Evolutionary conservation across 2,888 invertebrate species (phyloP).

Genomic region (Rotaria sp.): DNA sequence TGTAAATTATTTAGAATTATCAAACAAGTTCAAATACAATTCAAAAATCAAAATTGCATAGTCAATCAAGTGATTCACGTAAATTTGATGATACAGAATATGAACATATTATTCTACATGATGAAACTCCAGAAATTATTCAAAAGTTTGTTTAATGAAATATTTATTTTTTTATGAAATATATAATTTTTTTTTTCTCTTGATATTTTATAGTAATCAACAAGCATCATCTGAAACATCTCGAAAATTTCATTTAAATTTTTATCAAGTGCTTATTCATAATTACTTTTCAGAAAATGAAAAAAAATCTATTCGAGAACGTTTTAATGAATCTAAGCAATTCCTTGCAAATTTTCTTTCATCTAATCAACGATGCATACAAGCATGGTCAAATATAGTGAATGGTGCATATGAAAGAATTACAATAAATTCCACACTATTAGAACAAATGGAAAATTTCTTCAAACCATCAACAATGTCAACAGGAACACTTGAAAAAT

Average conservation of each 20-base stretch:
- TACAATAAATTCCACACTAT: neutral
- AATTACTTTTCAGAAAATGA: neutral
- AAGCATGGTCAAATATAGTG: neutral
- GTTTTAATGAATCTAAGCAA: neutral
- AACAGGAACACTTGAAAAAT: neutral
- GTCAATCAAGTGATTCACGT: conserved; percentile 91
- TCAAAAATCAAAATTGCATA: conserved; percentile 93
- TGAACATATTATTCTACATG: conserved; percentile 98
- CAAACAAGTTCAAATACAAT: conserved; percentile 78
- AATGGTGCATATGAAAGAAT: neutral
- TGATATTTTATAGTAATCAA: too few relatives aligned
- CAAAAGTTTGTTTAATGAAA: too few relatives aligned
- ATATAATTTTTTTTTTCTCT: too few relatives aligned
- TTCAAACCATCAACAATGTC: neutral
- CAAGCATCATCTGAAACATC: too few relatives aligned
- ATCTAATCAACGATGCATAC: neutral
- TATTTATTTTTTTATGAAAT: too few relatives aligned
- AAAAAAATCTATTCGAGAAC: neutral
- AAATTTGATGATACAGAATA: conserved; percentile 99
- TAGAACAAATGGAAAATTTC: neutral
- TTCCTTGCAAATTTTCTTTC: neutral
- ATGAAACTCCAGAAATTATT: conserved; percentile 57
- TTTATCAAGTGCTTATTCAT: neutral
- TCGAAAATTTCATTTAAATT: neutral
- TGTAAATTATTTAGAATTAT: too few relatives aligned